phyloP scores from a whole-genome alignment of 1,140 invertebrate genomes.

The Pseudomyrmex concolor region DNA sequence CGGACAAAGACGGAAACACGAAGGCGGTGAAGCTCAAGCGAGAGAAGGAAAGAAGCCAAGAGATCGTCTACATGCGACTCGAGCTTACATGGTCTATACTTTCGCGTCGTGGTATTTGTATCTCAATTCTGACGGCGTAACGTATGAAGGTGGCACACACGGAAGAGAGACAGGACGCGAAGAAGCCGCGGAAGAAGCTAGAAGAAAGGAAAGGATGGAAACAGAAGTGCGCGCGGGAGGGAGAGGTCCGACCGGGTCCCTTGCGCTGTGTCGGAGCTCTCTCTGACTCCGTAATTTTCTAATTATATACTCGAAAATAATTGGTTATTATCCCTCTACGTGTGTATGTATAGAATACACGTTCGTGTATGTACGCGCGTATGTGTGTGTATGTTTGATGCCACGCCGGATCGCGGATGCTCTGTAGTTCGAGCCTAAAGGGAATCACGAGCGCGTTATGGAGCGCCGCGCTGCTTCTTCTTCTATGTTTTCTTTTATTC shows the following conservation, averaged over 20 bases:
- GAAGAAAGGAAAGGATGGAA: conserved; percentile 42
- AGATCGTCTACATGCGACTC: conserved; percentile 72
- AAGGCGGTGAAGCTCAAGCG: conserved; percentile 2
- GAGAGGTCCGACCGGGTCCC: conserved; percentile 69
- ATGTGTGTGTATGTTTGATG: conserved; percentile 73
- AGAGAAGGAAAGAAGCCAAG: conserved; percentile 35
- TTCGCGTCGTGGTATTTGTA: conserved; percentile 81
- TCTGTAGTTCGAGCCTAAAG: conserved; percentile 76
- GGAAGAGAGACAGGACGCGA: conserved; percentile 74
- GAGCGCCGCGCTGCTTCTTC: conserved; percentile 37
- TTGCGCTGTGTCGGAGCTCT: conserved; percentile 75
- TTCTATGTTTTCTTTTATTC: neutral
- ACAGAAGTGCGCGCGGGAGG: conserved; percentile 38
- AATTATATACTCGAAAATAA: conserved; percentile 85
- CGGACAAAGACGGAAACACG: neutral
- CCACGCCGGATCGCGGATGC: conserved; percentile 71
- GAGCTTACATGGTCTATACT: conserved; percentile 79
- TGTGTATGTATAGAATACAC: conserved; percentile 19
- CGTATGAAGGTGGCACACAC: conserved; percentile 70
- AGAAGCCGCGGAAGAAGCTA: conserved; percentile 57
- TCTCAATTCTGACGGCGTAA: conserved; percentile 81
- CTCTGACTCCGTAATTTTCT: conserved; percentile 83
- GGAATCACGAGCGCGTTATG: conserved; percentile 79
- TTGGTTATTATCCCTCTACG: conserved; percentile 82
- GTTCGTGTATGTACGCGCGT: conserved; percentile 29